phyloP scores from a whole-genome alignment of 1,140 invertebrate genomes.

The Tachypleus tridentatus region DNA sequence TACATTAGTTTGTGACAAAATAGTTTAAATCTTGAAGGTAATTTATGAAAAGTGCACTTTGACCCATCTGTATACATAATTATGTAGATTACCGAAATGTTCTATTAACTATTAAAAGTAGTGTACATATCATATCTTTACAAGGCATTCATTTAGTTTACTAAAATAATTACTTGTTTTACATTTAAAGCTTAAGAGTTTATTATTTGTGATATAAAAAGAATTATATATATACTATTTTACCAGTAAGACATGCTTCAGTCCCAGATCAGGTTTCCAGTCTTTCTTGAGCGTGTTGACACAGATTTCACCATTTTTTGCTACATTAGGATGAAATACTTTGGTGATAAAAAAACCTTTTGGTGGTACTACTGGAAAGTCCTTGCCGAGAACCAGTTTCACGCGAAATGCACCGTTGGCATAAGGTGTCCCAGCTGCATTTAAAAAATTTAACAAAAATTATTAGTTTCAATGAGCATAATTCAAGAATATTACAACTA shows the following conservation, averaged over 20 bases:
- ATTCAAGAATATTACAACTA: too few relatives aligned
- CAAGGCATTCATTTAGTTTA: slow-evolving; percentile 6
- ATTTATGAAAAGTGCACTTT: too few relatives aligned
- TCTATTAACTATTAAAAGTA: neutral
- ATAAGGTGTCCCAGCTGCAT: slow-evolving; percentile 68
- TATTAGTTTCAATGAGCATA: too few relatives aligned
- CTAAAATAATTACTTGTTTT: neutral
- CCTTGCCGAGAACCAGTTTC: slow-evolving; percentile 79
- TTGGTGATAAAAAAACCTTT: slow-evolving; percentile 92
- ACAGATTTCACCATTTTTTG: slow-evolving; percentile 88
- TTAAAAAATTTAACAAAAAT: slow-evolving; percentile 4
- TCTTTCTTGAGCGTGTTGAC: slow-evolving; percentile 95
- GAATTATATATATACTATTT: slow-evolving; percentile 19
- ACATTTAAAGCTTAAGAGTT: too few relatives aligned
- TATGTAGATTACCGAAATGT: too few relatives aligned
- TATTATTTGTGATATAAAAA: too few relatives aligned
- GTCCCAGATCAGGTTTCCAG: slow-evolving; percentile 91
- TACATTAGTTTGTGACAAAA: too few relatives aligned
- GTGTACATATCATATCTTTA: slow-evolving; percentile 4
- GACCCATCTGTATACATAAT: too few relatives aligned
- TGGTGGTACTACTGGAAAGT: slow-evolving; percentile 83
- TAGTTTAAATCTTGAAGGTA: too few relatives aligned
- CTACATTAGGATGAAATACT: slow-evolving; percentile 96
- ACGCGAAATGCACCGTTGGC: slow-evolving; percentile 71
- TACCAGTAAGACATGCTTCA: slow-evolving; percentile 88